These are phyloP conservation scores for Saccostrea cuccullata DNA, from an alignment of 1,140 invertebrate genomes.

Conservation along the genomic window DNA sequence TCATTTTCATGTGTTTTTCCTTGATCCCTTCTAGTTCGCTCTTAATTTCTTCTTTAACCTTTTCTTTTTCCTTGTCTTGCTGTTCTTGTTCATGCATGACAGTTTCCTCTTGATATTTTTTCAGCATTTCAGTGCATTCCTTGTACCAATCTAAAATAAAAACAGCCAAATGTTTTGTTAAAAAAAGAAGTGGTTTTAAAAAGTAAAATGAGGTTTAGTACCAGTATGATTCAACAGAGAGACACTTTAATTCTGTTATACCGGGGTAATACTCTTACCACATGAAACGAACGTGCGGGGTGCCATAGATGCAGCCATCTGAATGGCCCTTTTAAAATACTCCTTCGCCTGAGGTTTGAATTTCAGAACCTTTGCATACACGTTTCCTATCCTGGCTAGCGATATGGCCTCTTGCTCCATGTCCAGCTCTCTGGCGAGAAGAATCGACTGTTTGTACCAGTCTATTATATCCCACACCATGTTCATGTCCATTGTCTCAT, in stretches of 20 bases:
- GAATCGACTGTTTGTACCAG: conserved; percentile 61
- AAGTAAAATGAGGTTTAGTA: no score
- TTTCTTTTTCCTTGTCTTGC: conserved; percentile 39
- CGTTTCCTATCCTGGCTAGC: conserved; percentile 50
- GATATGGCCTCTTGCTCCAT: conserved; percentile 61
- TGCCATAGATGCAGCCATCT: conserved; percentile 56
- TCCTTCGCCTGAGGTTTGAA: conserved; percentile 58
- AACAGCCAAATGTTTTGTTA: no score
- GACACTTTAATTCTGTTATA: no score
- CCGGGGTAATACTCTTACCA: background rate
- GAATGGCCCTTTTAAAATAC: conserved; percentile 51
- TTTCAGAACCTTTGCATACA: conserved; percentile 62
- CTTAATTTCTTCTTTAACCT: conserved; percentile 51
- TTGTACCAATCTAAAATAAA: conserved; percentile 58
- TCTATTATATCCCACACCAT: conserved; percentile 66
- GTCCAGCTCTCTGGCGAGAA: conserved; percentile 58
- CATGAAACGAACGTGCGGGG: conserved; percentile 45
- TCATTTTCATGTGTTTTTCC: conserved; percentile 31
- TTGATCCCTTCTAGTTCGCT: conserved; percentile 41
- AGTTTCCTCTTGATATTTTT: conserved; percentile 56
- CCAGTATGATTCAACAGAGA: no score
- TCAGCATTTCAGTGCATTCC: conserved; percentile 36
- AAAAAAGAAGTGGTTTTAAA: no score
- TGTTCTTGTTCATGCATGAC: conserved; percentile 48
- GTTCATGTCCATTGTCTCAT: conserved; percentile 62